Percentiles rank a stretch among this genome's conserved stretches.
Conservation (phyloP, 37 sponge, comb jelly and placozoan genomes). For the Ephydatia muelleri region DNA sequence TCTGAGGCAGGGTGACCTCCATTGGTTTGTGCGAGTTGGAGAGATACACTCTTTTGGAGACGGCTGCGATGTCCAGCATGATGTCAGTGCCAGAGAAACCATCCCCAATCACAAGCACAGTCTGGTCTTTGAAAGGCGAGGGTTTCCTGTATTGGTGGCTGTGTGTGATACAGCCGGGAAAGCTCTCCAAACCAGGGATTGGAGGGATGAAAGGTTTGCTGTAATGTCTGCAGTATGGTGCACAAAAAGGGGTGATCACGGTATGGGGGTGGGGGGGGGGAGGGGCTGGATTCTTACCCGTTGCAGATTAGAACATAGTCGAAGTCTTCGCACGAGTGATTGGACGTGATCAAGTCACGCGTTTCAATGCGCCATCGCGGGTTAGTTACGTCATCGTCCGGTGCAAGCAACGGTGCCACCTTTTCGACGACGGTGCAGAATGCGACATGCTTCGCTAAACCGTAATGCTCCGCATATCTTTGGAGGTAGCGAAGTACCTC, state of each 20-base stretch:
- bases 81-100: slow-evolving; percentile 77
- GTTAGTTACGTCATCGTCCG: too few relatives aligned
- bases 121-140: slow-evolving; percentile 26
- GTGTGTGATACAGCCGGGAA: slow-evolving; percentile 60
- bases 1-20: slow-evolving; percentile 27
- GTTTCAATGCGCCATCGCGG: slow-evolving; percentile 52
- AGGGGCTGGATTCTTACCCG: slow-evolving; percentile 76
- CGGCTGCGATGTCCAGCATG: slow-evolving; percentile 34
- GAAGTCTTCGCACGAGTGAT: slow-evolving; percentile 24
- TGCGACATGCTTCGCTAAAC: slow-evolving; percentile 45
- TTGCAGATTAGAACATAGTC: slow-evolving; percentile 80
- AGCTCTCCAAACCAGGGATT: slow-evolving; percentile 52
- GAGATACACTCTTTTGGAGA: slow-evolving; percentile 45
- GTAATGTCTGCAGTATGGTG: slow-evolving; percentile 58
- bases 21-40: slow-evolving; percentile 20
- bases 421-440: slow-evolving; percentile 48
- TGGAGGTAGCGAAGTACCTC: slow-evolving; percentile 66
- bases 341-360: slow-evolving; percentile 1
- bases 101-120: slow-evolving; percentile 69
- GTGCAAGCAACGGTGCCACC: slow-evolving; percentile 39
- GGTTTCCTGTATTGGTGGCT: slow-evolving; percentile 77
- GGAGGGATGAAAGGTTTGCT: slow-evolving; percentile 26
- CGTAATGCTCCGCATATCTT: slow-evolving; percentile 53
- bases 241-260: not conserved
- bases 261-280: too few relatives aligned